A percentile compares a stretch with the other conserved stretches of the same genome.
phyloP scores from a whole-genome alignment of 2,888 invertebrate species.

The Stomorhina lunata region DNA sequence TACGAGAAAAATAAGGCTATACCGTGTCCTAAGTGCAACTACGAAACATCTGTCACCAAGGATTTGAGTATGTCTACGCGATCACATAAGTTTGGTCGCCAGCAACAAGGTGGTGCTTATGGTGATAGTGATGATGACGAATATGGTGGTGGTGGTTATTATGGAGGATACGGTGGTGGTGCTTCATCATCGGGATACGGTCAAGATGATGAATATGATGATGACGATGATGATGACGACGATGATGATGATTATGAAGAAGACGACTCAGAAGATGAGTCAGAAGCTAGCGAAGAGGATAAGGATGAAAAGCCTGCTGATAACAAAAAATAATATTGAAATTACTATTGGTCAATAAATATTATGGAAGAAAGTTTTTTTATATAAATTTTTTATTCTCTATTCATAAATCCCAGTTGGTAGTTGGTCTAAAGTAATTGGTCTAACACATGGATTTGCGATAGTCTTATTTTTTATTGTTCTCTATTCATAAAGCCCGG shows the following conservation, averaged over 20 bases:
- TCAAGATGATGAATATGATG: conserved; percentile 72
- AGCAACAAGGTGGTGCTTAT: conserved; percentile 84
- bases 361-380: background rate
- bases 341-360: background rate
- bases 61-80: conserved; percentile 98
- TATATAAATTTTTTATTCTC: background rate
- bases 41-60: conserved; percentile 94
- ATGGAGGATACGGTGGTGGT: conserved; percentile 67
- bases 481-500: no score
- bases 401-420: no score
- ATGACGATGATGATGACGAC: conserved; percentile 81
- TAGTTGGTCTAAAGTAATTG: no score
- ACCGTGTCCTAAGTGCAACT: conserved; percentile 97
- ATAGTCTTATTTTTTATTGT: no score
- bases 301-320: conserved; percentile 50
- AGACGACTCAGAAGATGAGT: conserved; percentile 71
- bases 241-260: conserved; percentile 75
- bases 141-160: conserved; percentile 81
- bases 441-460: no score
- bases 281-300: conserved; percentile 68
- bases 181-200: conserved; percentile 61
- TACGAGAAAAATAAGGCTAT: conserved; percentile 90
- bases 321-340: background rate
- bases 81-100: conserved; percentile 93
- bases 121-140: conserved; percentile 84